Evolutionary conservation across 2,797 vertebrate species (phyloP).

Genomic region (Scolopax rusticola): DNA sequence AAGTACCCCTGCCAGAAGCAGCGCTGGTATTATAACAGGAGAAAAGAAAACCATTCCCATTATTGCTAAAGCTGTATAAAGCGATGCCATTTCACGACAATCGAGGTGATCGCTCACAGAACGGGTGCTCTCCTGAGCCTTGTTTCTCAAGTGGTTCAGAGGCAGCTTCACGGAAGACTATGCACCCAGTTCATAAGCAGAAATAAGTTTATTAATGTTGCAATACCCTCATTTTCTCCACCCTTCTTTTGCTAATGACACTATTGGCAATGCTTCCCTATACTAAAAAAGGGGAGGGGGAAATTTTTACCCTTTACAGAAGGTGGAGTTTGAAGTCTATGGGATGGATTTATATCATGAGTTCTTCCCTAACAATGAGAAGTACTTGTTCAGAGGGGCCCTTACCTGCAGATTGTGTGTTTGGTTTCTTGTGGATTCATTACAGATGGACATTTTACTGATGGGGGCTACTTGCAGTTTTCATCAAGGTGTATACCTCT

Average conservation of each 20-base stretch:
- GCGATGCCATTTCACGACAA: conserved; percentile 36
- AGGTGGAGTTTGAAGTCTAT: not conserved
- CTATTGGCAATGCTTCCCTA: not conserved
- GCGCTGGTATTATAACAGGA: conserved; percentile 51
- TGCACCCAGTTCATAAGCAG: not conserved
- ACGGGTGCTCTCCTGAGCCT: not conserved
- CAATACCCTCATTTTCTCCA: conserved; percentile 59
- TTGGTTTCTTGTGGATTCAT: not conserved
- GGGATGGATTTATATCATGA: not conserved
- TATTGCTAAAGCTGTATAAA: conserved; percentile 71
- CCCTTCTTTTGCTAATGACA: conserved; percentile 45
- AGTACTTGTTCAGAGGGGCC: not conserved
- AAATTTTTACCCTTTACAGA: not conserved
- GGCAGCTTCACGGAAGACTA: not conserved
- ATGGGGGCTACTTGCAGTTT: not conserved
- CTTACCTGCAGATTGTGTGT: not conserved
- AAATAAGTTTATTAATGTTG: conserved; percentile 56
- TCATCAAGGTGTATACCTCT: not conserved
- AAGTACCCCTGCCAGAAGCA: conserved; percentile 79
- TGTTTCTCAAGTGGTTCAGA: not conserved
- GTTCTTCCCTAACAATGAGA: not conserved
- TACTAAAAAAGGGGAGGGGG: not conserved
- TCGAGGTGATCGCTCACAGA: not conserved
- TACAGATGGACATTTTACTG: not conserved
- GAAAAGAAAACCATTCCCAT: not conserved